These are phyloP conservation scores for Melanostoma mellinum DNA, from an alignment of 2,888 invertebrate species.

Conservation along the genomic window DNA sequence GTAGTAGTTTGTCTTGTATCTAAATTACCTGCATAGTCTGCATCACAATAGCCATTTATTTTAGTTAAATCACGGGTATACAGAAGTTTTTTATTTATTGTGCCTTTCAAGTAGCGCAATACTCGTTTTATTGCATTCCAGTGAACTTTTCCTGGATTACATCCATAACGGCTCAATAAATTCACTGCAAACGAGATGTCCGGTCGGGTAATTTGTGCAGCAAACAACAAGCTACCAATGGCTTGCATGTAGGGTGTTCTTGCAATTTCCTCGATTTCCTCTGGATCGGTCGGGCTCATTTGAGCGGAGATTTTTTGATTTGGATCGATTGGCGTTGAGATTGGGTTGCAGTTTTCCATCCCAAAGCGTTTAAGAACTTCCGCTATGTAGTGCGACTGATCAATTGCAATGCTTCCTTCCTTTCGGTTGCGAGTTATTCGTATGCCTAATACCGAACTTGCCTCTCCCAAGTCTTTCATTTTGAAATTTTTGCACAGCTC, in stretches of 20 bases:
- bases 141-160: conserved; percentile 62
- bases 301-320: conserved; percentile 50
- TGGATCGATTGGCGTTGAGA: conserved; percentile 56
- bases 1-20: no score
- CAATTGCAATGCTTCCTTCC: conserved; percentile 50
- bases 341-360: conserved; percentile 56
- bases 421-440: conserved; percentile 39
- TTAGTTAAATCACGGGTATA: no score
- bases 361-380: conserved; percentile 58
- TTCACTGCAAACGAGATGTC: conserved; percentile 48
- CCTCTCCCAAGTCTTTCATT: conserved; percentile 46
- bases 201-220: conserved; percentile 63
- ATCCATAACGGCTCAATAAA: conserved; percentile 44
- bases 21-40: no score
- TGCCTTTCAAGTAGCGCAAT: no score
- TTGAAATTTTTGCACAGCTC: no score
- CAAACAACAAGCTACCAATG: conserved; percentile 53
- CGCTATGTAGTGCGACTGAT: conserved; percentile 72
- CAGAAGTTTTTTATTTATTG: no score
- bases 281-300: conserved; percentile 57
- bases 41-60: no score
- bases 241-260: conserved; percentile 64
- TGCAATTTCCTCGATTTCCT: conserved; percentile 59
- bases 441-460: conserved; percentile 33
- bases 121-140: no score